Evolutionary conservation across 2,888 invertebrate species (phyloP).

Genomic region (Macrophya alboannulata): DNA sequence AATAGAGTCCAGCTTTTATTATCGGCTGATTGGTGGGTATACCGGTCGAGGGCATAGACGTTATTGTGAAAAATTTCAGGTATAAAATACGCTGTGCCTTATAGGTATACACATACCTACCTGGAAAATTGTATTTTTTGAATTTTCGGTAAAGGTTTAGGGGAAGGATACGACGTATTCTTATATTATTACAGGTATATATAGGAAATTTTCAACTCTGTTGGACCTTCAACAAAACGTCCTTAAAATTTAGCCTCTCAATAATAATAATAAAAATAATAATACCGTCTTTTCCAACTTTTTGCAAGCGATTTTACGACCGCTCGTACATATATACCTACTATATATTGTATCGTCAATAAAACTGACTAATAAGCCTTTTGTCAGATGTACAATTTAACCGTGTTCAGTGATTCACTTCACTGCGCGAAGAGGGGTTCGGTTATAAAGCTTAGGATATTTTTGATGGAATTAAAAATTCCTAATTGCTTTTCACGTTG

Average conservation of each 20-base stretch:
- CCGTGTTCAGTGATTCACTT: conserved; percentile 27
- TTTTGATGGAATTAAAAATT: conserved; percentile 32
- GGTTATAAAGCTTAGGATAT: neutral
- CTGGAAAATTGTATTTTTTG: conserved; percentile 17
- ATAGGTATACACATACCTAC: neutral
- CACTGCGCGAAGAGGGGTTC: neutral
- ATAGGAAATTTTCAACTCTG: neutral
- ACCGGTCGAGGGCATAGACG: neutral
- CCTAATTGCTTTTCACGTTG: conserved; percentile 18
- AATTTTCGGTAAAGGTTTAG: conserved; percentile 25
- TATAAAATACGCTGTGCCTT: neutral
- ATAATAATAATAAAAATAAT: neutral
- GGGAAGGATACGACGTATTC: neutral
- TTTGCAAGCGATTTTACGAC: conserved; percentile 55
- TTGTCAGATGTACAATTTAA: conserved; percentile 57
- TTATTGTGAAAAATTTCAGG: neutral
- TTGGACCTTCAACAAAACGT: conserved; percentile 52
- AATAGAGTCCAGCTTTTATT: conserved; percentile 14
- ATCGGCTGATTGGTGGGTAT: neutral
- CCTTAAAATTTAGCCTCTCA: conserved; percentile 42
- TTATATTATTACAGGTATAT: neutral
- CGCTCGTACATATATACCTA: neutral
- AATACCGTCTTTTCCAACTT: conserved; percentile 25
- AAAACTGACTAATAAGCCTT: conserved; percentile 48
- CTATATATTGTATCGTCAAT: conserved; percentile 47